These are phyloP conservation scores for Megaceryle maxima DNA, from an alignment of 2,113 vertebrate species.

Conservation along the genomic window DNA sequence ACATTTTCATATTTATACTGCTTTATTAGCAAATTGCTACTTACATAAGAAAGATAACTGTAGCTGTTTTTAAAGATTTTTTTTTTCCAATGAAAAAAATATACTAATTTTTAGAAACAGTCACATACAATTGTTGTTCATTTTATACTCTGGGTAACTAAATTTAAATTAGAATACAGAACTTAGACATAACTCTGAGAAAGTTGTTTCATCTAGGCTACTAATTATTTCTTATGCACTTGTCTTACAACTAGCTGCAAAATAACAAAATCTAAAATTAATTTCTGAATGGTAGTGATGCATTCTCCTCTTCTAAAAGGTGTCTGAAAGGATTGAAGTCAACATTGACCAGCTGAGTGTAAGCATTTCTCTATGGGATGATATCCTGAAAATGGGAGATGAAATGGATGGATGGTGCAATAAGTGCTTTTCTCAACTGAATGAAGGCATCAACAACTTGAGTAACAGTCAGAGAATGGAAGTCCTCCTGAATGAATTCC, in stretches of 20 bases:
- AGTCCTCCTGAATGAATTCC: conserved; percentile 80
- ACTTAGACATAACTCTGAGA: neutral
- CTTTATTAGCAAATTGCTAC: neutral
- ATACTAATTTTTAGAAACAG: neutral
- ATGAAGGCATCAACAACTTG: conserved; percentile 78
- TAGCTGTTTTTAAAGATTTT: neutral
- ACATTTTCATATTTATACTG: neutral
- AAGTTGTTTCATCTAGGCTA: neutral
- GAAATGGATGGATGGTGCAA: conserved; percentile 87
- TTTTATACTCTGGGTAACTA: neutral
- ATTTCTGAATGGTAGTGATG: neutral
- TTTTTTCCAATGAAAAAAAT: neutral
- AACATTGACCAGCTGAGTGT: conserved; percentile 80
- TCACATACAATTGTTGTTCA: fast-evolving
- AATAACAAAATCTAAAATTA: neutral
- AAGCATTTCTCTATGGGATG: conserved; percentile 86
- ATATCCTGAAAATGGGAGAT: conserved; percentile 81
- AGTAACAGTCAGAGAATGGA: conserved; percentile 78
- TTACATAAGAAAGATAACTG: neutral
- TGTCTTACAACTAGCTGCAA: neutral
- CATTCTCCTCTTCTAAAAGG: conserved; percentile 66
- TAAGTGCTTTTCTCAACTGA: conserved; percentile 79
- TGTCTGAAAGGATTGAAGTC: conserved; percentile 89
- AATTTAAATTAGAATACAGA: neutral
- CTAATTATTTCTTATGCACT: neutral